A percentile compares a stretch with the other conserved stretches of the same genome.
Conservation (phyloP, 2,888 invertebrate species). For the Taphrorychus bicolor region DNA sequence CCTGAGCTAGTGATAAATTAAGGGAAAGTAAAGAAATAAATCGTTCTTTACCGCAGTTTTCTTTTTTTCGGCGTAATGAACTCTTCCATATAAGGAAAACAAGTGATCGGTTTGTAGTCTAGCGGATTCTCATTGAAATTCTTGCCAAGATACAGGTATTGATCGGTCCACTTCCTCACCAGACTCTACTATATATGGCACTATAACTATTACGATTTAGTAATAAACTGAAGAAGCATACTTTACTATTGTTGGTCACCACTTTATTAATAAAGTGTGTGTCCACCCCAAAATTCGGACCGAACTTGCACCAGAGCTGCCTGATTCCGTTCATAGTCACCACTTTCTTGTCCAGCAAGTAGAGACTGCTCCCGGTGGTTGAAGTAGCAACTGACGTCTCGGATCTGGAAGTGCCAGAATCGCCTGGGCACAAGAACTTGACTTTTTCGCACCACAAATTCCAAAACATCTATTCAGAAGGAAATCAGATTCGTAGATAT, state of each 20-base stretch:
- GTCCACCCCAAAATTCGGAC: slow-evolving; percentile 50
- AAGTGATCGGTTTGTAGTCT: slow-evolving; percentile 55
- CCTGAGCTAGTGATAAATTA: too few species aligned
- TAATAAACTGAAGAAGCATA: slow-evolving; percentile 11
- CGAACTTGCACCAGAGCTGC: slow-evolving; percentile 57
- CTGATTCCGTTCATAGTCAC: slow-evolving; percentile 48
- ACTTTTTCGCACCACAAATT: slow-evolving; percentile 67
- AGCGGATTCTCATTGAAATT: slow-evolving; percentile 56
- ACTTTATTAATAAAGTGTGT: slow-evolving; percentile 43
- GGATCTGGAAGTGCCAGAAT: slow-evolving; percentile 61
- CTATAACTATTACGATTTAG: neutral
- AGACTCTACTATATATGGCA: slow-evolving; percentile 41
- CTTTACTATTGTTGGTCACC: slow-evolving; percentile 32
- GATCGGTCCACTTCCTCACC: slow-evolving; percentile 62
- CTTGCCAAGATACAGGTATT: slow-evolving; percentile 65
- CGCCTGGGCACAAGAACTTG: slow-evolving; percentile 58
- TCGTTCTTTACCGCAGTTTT: neutral
- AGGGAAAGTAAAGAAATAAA: too few species aligned
- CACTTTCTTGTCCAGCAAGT: slow-evolving; percentile 56
- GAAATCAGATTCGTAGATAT: too few species aligned
- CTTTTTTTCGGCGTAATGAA: slow-evolving; percentile 49
- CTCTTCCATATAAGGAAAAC: slow-evolving; percentile 52
- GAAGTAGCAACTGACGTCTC: slow-evolving; percentile 65
- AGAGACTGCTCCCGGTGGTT: slow-evolving; percentile 61
- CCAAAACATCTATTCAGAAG: slow-evolving; percentile 64